Conservation (phyloP, 2,888 invertebrate genomes). For the Athetis lepigone region DNA sequence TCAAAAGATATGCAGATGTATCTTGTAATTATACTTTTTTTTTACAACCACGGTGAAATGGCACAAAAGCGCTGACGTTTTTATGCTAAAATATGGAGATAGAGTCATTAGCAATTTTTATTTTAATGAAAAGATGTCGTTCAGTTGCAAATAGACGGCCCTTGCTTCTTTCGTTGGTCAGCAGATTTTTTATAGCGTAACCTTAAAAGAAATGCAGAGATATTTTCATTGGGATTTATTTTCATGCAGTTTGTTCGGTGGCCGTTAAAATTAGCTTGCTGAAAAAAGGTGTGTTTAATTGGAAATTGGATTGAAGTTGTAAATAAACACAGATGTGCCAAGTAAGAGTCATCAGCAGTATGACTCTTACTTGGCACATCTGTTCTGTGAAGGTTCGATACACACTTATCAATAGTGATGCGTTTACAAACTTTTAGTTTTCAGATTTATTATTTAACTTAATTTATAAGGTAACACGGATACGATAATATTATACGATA, state of each 20-base stretch:
- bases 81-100: constrained; percentile 89
- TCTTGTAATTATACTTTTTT: constrained; percentile 78
- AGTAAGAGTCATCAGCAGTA: too few relatives aligned
- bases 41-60: constrained; percentile 76
- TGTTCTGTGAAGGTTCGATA: too few relatives aligned
- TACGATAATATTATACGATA: too few relatives aligned
- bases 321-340: too few relatives aligned
- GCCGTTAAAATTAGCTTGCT: constrained; percentile 44
- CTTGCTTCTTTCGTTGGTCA: constrained; percentile 77
- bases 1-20: constrained; percentile 87
- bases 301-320: constrained; percentile 39
- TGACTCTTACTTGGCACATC: too few relatives aligned
- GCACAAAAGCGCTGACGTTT: constrained; percentile 82
- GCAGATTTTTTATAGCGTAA: constrained; percentile 79
- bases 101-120: constrained; percentile 87
- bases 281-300: constrained; percentile 42
- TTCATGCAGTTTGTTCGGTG: constrained; percentile 51
- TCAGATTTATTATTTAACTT: too few relatives aligned
- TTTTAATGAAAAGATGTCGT: constrained; percentile 85
- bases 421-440: too few relatives aligned
- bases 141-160: constrained; percentile 67
- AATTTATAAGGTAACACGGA: too few relatives aligned
- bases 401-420: too few relatives aligned
- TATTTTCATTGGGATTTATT: constrained; percentile 59
- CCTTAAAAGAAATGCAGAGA: constrained; percentile 63